Base-by-base conservation (phyloP, 1,140 invertebrate species). In the Lordiphosa collinella region DNA sequence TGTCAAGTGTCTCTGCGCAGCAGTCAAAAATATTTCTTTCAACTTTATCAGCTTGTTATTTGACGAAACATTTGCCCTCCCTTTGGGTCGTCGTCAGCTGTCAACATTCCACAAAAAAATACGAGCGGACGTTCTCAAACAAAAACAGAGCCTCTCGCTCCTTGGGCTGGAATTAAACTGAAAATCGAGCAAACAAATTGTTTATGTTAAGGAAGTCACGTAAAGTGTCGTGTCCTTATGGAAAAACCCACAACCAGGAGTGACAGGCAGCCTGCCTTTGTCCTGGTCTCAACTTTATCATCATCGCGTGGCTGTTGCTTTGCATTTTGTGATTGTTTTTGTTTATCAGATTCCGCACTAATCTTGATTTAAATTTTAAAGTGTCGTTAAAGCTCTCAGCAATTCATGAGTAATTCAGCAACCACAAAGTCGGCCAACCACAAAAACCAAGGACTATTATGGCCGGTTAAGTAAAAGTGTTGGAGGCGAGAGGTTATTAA, bases 201-300 rank as follows among this genome's bases (percentile, higher is more conserved):
- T 80, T 80, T 80, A 65, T 74, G 43, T 68, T 64, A 65, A 68
- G 64, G 60, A 80, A 80, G 64, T 79, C 70, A 80, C 76, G 70
- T 75, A 62, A 60, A 75, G 50, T 71, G 56, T 51, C 53, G 70
- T 60, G 53, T 75, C 37, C 48, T 44, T 34, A 38, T 36, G 11
- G 16, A 49, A 22, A n/a, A 37, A 41, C 25, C 36, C 36, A 13
- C 44, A 14, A 8, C 16, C 16, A 48, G 13, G 32, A 34, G 25
- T 48, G 46, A 35, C 46, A 35, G 46, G 31, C 46, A 4, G 44
- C 2, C n/a, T 5, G 18, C 32, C 46, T n/a, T 34, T 5, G 46
- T 34, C 32, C 47, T 18, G 22, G 25, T 36, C 55, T 44, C 11
- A 41, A 48, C 29, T 38, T 41, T 12, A 62, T 49, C 57, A 60